phyloP scores from a whole-genome alignment of 2,113 vertebrate genomes.

The Microcebus lehilahytsara region DNA sequence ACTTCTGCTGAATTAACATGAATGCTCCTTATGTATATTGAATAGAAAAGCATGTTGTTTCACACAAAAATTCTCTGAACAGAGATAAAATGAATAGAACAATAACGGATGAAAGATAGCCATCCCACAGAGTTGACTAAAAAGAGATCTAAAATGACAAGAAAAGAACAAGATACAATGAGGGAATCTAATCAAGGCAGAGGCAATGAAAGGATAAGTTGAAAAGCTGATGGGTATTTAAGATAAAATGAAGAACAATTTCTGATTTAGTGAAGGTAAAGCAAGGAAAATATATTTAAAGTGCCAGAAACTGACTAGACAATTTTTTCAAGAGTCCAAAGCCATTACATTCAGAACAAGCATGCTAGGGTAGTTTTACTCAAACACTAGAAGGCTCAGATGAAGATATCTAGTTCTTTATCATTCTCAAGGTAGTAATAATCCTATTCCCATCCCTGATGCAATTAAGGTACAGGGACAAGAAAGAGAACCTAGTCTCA shows the following conservation, averaged over 20 bases:
- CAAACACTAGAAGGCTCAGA: background rate
- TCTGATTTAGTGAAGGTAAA: background rate
- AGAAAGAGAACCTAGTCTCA: background rate
- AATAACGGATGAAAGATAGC: slow-evolving; percentile 42
- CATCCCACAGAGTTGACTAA: slow-evolving; percentile 35
- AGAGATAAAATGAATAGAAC: slow-evolving; percentile 60
- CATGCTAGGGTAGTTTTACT: background rate
- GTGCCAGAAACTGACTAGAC: background rate
- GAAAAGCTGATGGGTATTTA: background rate
- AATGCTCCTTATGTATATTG: slow-evolving; percentile 65
- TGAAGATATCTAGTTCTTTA: background rate
- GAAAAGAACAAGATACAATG: slow-evolving; percentile 9
- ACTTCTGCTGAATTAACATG: slow-evolving; percentile 58
- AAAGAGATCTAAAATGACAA: slow-evolving; percentile 34
- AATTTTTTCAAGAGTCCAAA: background rate
- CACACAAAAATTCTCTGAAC: slow-evolving; percentile 45
- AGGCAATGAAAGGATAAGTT: background rate
- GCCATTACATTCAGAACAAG: background rate
- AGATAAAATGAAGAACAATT: slow-evolving; percentile 18
- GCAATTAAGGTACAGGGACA: background rate
- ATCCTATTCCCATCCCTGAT: background rate
- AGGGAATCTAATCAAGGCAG: slow-evolving; percentile 36
- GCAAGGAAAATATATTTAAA: background rate
- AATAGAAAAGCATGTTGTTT: slow-evolving; percentile 46
- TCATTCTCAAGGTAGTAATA: background rate